Evolutionary conservation across 2,113 vertebrate species (phyloP).

Genomic region (Rhineura floridana): DNA sequence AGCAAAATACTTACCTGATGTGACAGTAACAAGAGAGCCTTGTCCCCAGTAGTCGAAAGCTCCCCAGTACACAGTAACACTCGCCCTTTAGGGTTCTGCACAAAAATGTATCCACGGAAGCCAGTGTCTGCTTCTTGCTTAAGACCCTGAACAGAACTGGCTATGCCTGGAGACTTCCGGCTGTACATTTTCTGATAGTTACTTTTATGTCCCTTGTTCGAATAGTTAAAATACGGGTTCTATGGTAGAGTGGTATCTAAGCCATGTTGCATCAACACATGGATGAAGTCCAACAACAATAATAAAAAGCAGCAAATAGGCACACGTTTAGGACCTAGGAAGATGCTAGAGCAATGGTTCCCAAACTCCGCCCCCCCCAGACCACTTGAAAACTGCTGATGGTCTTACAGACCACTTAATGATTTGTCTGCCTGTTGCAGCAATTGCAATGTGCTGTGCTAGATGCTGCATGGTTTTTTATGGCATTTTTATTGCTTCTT

Average conservation of each 20-base stretch:
- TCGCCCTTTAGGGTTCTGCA: background rate
- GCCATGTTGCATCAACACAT: background rate
- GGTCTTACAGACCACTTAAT: no score
- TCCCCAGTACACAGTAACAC: background rate
- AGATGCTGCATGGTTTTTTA: no score
- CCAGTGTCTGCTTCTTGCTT: background rate
- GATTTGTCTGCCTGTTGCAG: no score
- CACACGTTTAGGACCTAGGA: background rate
- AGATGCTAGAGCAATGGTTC: no score
- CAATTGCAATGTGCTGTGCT: no score
- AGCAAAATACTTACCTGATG: constrained; percentile 6
- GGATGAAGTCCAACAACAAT: background rate
- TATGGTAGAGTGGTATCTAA: background rate
- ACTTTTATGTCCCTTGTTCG: background rate
- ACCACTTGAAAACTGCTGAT: no score
- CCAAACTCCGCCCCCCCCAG: no score
- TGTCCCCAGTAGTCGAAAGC: background rate
- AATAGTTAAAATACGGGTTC: background rate
- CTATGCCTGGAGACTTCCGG: no score
- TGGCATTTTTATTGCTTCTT: no score
- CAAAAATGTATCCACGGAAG: background rate
- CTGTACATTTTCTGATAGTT: background rate
- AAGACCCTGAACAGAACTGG: background rate
- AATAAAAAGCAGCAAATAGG: background rate
- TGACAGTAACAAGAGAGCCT: background rate